Conservation (phyloP, 2,888 invertebrate genomes). For the Melikaiella ostensackeni region DNA sequence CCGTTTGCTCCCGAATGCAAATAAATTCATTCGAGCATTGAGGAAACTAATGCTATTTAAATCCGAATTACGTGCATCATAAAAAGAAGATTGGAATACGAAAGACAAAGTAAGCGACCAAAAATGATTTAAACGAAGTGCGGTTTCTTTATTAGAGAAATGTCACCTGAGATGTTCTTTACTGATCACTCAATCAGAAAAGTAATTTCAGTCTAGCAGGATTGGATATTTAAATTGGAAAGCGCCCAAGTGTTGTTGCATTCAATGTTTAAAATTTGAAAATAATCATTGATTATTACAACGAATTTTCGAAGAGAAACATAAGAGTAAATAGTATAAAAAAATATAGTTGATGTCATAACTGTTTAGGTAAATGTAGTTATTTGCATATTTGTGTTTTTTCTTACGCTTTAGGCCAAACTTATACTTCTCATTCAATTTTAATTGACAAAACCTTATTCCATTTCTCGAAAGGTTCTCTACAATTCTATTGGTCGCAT, state of each 20-base stretch:
- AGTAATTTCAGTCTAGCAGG: background rate
- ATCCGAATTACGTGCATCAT: slow-evolving; percentile 7
- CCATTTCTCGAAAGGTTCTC: too few species aligned
- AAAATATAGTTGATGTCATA: too few species aligned
- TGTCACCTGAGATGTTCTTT: background rate
- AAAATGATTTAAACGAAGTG: background rate
- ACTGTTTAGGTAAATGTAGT: too few species aligned
- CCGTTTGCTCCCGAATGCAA: background rate
- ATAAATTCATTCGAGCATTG: slow-evolving; percentile 12
- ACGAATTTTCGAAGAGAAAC: too few species aligned
- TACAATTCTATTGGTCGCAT: too few species aligned
- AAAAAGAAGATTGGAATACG: background rate
- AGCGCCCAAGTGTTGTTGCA: background rate
- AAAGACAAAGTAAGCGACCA: background rate
- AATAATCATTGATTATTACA: too few species aligned
- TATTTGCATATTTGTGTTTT: too few species aligned
- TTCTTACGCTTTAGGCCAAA: too few species aligned
- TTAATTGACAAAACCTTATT: too few species aligned
- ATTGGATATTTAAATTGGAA: background rate
- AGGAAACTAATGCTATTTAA: slow-evolving; percentile 16
- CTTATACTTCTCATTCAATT: too few species aligned
- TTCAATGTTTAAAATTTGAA: background rate
- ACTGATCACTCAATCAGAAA: background rate
- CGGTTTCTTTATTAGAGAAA: background rate
- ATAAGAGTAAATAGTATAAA: too few species aligned